Evolutionary conservation across 2,113 vertebrate genomes (phyloP).

Genomic region (Pyxicephalus adspersus): DNA sequence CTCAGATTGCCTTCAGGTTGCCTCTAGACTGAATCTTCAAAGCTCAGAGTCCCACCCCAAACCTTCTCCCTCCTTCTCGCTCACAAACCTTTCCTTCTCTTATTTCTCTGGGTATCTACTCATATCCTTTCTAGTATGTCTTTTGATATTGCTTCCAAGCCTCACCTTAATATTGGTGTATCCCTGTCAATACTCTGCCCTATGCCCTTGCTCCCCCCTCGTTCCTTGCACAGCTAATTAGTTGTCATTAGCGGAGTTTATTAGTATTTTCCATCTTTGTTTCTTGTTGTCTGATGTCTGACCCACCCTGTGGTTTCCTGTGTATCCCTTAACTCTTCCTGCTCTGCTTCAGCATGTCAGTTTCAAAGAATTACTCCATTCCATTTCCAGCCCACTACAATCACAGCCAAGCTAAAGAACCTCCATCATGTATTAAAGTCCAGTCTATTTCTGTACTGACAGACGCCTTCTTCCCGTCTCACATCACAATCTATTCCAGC

Average conservation of each 20-base stretch:
- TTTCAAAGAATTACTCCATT: neutral
- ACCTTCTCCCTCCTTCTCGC: slow-evolving; percentile 55
- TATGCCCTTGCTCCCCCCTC: neutral
- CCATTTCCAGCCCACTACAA: neutral
- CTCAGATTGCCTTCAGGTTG: slow-evolving; percentile 52
- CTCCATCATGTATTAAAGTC: slow-evolving; percentile 40
- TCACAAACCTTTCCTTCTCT: slow-evolving; percentile 41
- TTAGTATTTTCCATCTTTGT: slow-evolving; percentile 56
- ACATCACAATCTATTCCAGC: slow-evolving; percentile 31
- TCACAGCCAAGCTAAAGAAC: slow-evolving; percentile 11
- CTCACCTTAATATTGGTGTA: slow-evolving; percentile 8
- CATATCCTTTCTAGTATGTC: slow-evolving; percentile 45
- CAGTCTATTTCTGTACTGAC: slow-evolving; percentile 42
- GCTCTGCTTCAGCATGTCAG: neutral
- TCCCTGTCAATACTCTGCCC: slow-evolving; percentile 24
- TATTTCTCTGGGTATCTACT: slow-evolving; percentile 42
- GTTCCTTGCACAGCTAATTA: slow-evolving; percentile 42
- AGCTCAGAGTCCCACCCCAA: slow-evolving; percentile 48
- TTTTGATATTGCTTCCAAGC: slow-evolving; percentile 15
- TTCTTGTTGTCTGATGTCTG: slow-evolving; percentile 51
- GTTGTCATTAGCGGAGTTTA: slow-evolving; percentile 54
- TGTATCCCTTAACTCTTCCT: slow-evolving; percentile 48
- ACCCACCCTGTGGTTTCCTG: slow-evolving; percentile 56
- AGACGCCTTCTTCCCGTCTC: slow-evolving; percentile 31
- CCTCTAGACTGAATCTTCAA: slow-evolving; percentile 47